Conservation (phyloP, 2,797 vertebrate species). For the Anguilla pacifica region DNA sequence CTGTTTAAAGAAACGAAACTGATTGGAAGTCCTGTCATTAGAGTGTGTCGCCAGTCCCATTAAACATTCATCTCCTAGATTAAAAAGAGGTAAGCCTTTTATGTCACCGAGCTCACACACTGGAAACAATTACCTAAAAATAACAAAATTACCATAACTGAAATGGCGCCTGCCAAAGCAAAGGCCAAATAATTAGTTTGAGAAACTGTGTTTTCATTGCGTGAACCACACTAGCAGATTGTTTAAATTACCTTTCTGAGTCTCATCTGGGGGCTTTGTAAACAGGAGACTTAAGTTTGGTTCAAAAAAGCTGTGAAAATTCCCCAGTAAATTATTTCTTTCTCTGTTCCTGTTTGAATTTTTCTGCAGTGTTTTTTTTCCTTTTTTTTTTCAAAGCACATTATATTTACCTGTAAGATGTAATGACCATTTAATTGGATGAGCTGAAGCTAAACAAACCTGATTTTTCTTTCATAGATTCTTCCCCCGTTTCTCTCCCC, state of each 20-base stretch:
- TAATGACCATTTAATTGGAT: conserved; percentile 54
- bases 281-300: conserved; percentile 44
- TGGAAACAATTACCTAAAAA: conserved; percentile 65
- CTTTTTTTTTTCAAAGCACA: conserved; percentile 42
- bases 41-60: conserved; percentile 51
- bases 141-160: conserved; percentile 63
- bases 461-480: conserved; percentile 52
- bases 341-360: conserved; percentile 31
- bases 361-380: conserved; percentile 41
- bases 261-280: conserved; percentile 53
- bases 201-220: conserved; percentile 61
- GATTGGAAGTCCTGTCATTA: conserved; percentile 53
- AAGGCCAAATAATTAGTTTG: conserved; percentile 61
- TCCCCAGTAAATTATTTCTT: conserved; percentile 36
- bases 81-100: conserved; percentile 59
- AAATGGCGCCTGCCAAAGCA: conserved; percentile 52
- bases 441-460: conserved; percentile 45
- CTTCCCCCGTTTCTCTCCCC: conserved; percentile 23
- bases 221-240: conserved; percentile 46
- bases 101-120: conserved; percentile 55
- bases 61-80: conserved; percentile 54
- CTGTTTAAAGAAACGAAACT: conserved; percentile 44
- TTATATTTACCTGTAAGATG: conserved; percentile 35
- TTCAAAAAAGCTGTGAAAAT: conserved; percentile 36
- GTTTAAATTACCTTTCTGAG: conserved; percentile 52